A percentile compares a stretch with the other conserved stretches of the same genome.
Evolutionary conservation across 2,113 vertebrate species (phyloP).

Genomic region (Phylloscopus whistleri): DNA sequence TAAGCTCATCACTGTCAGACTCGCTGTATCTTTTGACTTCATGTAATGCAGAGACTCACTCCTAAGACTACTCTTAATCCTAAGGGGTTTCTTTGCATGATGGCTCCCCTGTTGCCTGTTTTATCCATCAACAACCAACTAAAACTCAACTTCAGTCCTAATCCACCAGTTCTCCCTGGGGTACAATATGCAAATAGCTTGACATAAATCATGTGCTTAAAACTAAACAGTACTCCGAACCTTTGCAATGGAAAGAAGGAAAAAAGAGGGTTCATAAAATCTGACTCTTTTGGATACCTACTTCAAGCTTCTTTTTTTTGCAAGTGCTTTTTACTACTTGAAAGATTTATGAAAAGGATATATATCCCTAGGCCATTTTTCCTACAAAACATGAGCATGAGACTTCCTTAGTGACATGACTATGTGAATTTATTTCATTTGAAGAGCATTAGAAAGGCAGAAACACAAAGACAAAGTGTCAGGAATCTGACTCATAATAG

Average conservation of each 20-base stretch:
- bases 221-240: neutral
- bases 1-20: neutral
- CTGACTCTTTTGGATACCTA: neutral
- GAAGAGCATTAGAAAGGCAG: neutral
- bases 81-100: neutral
- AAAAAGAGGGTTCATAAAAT: neutral
- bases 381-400: neutral
- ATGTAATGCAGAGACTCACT: neutral
- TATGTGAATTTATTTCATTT: slow-evolving; percentile 21
- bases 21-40: neutral
- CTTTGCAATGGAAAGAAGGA: neutral
- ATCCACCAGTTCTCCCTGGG: neutral
- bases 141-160: neutral
- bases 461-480: neutral
- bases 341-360: slow-evolving; percentile 9
- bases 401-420: neutral
- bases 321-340: neutral
- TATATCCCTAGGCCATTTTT: neutral
- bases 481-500: neutral
- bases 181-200: neutral
- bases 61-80: neutral
- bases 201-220: neutral
- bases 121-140: neutral
- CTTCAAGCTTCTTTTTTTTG: neutral
- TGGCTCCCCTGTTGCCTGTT: neutral